A percentile compares a stretch with the other conserved stretches of the same genome.
Conservation (phyloP, 1,140 invertebrate species). For the Cyclargus thomasi region DNA sequence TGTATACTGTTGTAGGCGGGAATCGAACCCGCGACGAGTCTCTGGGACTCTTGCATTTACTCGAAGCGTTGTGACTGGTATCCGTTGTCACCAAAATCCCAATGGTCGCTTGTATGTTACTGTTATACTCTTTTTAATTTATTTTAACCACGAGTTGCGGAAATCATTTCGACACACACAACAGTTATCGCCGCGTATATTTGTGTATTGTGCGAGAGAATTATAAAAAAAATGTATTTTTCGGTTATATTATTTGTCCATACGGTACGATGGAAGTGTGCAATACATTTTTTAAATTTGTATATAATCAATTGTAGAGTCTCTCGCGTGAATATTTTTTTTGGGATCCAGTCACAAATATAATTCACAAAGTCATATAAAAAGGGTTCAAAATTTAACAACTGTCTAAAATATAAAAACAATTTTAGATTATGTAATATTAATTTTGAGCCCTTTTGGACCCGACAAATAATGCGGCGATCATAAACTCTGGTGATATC, state of each 20-base stretch:
- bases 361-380: neutral
- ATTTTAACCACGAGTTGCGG: slow-evolving; percentile 1
- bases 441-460: slow-evolving; percentile 1
- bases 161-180: neutral
- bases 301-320: neutral
- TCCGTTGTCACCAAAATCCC: neutral
- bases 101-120: neutral
- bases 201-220: neutral
- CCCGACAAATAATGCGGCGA: neutral
- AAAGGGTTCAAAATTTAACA: neutral
- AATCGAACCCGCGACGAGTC: neutral
- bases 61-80: slow-evolving; percentile 6
- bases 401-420: neutral
- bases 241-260: neutral
- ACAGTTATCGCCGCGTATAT: neutral
- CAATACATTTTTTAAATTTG: neutral
- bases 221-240: neutral
- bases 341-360: slow-evolving; percentile 9
- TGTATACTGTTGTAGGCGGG: slow-evolving; percentile 9
- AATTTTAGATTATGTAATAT: neutral
- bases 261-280: neutral
- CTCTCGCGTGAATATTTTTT: neutral
- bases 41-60: slow-evolving; percentile 8
- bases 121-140: neutral
- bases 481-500: slow-evolving; percentile 3